A percentile compares a stretch with the other conserved stretches of the same genome.
phyloP scores from a whole-genome alignment of 2,888 invertebrate genomes.

The Herminia tarsipennalis region DNA sequence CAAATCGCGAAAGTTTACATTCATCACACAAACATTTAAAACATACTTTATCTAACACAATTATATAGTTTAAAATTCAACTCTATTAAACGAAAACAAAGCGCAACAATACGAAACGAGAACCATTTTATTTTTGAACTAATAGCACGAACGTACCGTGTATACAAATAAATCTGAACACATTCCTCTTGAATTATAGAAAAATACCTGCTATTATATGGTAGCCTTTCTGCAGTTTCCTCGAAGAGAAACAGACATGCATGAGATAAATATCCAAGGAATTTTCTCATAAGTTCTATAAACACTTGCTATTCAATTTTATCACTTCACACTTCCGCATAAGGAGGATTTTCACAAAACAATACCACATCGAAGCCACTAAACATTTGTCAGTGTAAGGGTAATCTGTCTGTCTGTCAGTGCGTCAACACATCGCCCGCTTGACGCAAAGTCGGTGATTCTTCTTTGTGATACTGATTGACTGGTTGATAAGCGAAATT shows the following conservation, averaged over 20 bases:
- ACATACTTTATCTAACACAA: too few relatives aligned
- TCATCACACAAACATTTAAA: too few relatives aligned
- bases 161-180: slow-evolving; percentile 12
- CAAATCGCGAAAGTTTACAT: too few relatives aligned
- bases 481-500: slow-evolving; percentile 73
- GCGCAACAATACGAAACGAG: not conserved
- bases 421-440: slow-evolving; percentile 66
- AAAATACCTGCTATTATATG: slow-evolving; percentile 25
- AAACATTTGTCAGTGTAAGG: slow-evolving; percentile 69
- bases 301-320: slow-evolving; percentile 26
- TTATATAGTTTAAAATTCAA: not conserved
- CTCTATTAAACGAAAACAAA: not conserved
- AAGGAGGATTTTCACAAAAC: slow-evolving; percentile 46
- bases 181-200: slow-evolving; percentile 30
- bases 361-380: slow-evolving; percentile 38
- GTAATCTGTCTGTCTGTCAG: slow-evolving; percentile 76
- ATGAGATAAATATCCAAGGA: slow-evolving; percentile 29
- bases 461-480: slow-evolving; percentile 74
- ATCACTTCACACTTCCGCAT: slow-evolving; percentile 30
- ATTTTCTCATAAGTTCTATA: slow-evolving; percentile 23
- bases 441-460: slow-evolving; percentile 66
- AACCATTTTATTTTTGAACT: not conserved
- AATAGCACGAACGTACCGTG: not conserved
- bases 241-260: slow-evolving; percentile 31
- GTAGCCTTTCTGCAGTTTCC: slow-evolving; percentile 24